phyloP scores from a whole-genome alignment of 2,797 vertebrate genomes.

The Onychomys leucogaster region DNA sequence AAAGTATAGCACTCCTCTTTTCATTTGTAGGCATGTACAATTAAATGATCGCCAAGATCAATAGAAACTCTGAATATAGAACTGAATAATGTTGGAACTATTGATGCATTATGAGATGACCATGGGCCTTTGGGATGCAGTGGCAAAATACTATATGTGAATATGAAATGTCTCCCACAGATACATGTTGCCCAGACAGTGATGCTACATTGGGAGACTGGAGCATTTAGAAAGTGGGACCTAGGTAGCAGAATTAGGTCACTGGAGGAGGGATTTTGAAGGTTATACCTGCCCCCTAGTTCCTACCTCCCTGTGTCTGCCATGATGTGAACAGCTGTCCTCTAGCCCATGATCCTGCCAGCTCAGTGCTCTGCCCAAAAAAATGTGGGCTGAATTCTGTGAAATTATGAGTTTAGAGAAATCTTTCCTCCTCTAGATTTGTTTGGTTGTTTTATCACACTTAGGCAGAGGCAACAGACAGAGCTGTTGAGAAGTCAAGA shows the following conservation, averaged over 20 bases:
- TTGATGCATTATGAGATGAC: not conserved
- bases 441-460: not conserved
- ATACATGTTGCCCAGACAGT: not conserved
- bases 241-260: not conserved
- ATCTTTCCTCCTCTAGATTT: not conserved
- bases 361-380: not conserved
- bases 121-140: not conserved
- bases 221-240: no score
- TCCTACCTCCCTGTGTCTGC: not conserved
- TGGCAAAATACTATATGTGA: not conserved
- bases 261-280: not conserved
- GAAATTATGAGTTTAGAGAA: not conserved
- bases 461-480: not conserved
- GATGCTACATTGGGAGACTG: no score
- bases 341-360: no score
- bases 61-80: no score
- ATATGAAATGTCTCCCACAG: not conserved
- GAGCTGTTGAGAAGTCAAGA: not conserved
- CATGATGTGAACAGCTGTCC: not conserved
- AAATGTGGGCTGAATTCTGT: not conserved
- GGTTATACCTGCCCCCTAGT: not conserved
- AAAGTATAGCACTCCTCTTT: not conserved
- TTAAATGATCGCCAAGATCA: not conserved
- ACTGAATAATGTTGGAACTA: not conserved
- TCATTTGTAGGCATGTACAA: not conserved